These are phyloP conservation scores for Xiphophorus couchianus DNA, from an alignment of 2,113 vertebrate species.

Conservation along the genomic window DNA sequence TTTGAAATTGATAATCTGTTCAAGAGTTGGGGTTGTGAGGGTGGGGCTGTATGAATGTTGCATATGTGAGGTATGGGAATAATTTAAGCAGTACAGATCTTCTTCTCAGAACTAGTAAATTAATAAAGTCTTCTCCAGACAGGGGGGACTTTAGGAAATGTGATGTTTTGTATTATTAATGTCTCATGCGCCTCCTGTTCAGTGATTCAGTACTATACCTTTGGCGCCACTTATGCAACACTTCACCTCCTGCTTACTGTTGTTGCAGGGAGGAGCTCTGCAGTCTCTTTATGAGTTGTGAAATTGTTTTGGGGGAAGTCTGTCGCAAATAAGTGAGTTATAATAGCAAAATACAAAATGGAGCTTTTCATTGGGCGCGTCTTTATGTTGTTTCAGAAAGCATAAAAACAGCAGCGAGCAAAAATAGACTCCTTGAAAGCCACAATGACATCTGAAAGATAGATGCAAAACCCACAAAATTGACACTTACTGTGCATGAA, in stretches of 20 bases:
- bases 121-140: conserved; percentile 22
- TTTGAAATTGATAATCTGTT: neutral
- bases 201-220: neutral
- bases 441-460: too few species aligned
- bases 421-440: too few species aligned
- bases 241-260: neutral
- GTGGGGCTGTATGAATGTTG: conserved; percentile 4
- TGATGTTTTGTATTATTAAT: conserved; percentile 27
- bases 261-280: neutral
- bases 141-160: conserved; percentile 10
- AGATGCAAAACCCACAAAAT: too few species aligned
- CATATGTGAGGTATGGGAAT: conserved; percentile 16
- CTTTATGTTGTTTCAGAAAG: too few species aligned
- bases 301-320: neutral
- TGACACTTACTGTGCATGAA: too few species aligned
- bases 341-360: neutral
- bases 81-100: conserved; percentile 18
- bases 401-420: too few species aligned
- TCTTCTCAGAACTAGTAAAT: conserved; percentile 30
- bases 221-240: neutral
- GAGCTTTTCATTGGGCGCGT: too few species aligned
- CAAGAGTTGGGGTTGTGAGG: neutral
- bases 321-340: neutral
- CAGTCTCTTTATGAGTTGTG: neutral
- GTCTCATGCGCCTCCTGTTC: neutral